A percentile compares a stretch with the other conserved stretches of the same genome.
These are phyloP conservation scores for Gasterosteus aculeatus DNA, from an alignment of 2,113 vertebrate species.

Conservation along the genomic window DNA sequence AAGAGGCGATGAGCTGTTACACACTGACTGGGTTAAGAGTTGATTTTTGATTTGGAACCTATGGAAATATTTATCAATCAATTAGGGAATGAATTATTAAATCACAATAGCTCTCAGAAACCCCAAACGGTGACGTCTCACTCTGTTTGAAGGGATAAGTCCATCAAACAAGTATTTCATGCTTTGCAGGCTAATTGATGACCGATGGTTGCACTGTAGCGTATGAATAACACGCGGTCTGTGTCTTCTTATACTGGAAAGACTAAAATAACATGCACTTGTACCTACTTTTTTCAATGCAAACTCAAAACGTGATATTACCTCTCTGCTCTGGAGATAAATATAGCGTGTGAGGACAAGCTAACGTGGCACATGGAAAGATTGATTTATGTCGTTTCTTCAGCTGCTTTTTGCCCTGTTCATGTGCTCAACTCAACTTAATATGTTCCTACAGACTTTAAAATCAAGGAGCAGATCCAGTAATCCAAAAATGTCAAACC, in stretches of 20 bases:
- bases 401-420: not conserved
- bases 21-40: not conserved
- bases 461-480: not conserved
- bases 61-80: not conserved
- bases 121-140: not conserved
- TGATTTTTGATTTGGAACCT: not conserved
- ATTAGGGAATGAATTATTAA: not conserved
- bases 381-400: not conserved
- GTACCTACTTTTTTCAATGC: not conserved
- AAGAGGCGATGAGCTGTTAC: not conserved
- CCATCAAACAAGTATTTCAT: not conserved
- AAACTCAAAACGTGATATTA: not conserved
- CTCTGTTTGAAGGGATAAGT: not conserved
- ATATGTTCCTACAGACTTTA: slow-evolving; percentile 8
- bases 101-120: not conserved
- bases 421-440: not conserved
- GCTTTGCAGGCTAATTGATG: not conserved
- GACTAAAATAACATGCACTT: not conserved
- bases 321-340: not conserved
- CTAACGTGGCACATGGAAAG: not conserved
- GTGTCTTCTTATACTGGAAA: not conserved
- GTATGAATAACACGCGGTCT: not conserved
- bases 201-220: not conserved
- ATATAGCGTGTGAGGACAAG: not conserved
- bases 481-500: slow-evolving; percentile 78